phyloP scores from a whole-genome alignment of 2,888 invertebrate species.

The Melikaiella ostensackeni region DNA sequence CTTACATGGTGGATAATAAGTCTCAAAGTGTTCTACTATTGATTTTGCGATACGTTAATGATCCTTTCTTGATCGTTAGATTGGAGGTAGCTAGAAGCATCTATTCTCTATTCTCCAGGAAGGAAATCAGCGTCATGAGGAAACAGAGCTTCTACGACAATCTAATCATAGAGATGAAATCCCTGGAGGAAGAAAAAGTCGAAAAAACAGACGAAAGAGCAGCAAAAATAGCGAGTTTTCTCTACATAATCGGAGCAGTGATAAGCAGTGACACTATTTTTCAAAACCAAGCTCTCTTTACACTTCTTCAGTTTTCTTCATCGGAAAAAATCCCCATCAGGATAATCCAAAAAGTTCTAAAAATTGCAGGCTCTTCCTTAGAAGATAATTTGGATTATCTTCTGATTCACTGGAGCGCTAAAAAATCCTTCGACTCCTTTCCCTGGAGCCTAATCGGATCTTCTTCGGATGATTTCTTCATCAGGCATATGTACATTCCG shows the following conservation, averaged over 20 bases:
- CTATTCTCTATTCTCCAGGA: constrained; percentile 68
- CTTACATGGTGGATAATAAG: constrained; percentile 43
- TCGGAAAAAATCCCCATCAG: constrained; percentile 78
- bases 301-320: constrained; percentile 79
- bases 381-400: constrained; percentile 78
- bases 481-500: constrained; percentile 73
- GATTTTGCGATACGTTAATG: constrained; percentile 68
- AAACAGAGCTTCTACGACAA: constrained; percentile 69
- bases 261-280: constrained; percentile 77
- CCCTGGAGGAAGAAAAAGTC: constrained; percentile 69
- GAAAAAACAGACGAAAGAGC: constrained; percentile 79
- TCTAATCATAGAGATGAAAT: constrained; percentile 62
- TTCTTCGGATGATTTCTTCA: constrained; percentile 74
- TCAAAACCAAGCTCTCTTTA: constrained; percentile 79
- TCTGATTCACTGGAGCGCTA: constrained; percentile 78
- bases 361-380: constrained; percentile 65
- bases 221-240: constrained; percentile 80
- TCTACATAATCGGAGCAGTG: constrained; percentile 80
- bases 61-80: constrained; percentile 75
- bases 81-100: constrained; percentile 75
- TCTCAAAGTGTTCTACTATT: constrained; percentile 43
- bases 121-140: constrained; percentile 57
- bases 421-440: constrained; percentile 75
- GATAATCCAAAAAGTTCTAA: constrained; percentile 78
- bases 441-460: constrained; percentile 77